Conservation (phyloP, 2,113 vertebrate species). For the Heterotis niloticus region DNA sequence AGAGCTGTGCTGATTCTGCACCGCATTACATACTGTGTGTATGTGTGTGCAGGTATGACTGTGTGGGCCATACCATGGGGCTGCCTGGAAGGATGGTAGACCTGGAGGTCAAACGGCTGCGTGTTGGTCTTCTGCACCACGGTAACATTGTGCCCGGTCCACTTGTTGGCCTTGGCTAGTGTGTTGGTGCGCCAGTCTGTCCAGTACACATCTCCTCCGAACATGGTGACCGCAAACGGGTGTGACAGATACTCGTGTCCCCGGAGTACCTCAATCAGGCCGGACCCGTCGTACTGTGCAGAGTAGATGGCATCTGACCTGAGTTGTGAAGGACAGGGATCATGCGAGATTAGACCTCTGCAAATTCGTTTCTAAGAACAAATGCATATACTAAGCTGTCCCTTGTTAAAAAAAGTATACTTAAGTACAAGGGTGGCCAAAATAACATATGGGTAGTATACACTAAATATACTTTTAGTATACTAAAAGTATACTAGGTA, state of each 20-base stretch:
- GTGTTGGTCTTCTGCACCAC: constrained; percentile 96
- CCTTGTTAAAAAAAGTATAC: too few species aligned
- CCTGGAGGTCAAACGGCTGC: constrained; percentile 93
- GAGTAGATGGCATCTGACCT: constrained; percentile 97
- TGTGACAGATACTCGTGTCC: constrained; percentile 70
- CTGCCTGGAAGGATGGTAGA: constrained; percentile 92
- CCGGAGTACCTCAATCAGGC: constrained; percentile 90
- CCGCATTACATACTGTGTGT: too few species aligned
- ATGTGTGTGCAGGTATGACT: too few species aligned
- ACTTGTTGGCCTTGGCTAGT: constrained; percentile 94
- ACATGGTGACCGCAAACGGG: constrained; percentile 82
- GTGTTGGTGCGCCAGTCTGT: constrained; percentile 98
- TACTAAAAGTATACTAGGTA: too few species aligned
- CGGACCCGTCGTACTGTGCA: constrained; percentile 88
- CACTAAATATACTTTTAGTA: too few species aligned
- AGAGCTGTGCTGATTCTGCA: too few species aligned
- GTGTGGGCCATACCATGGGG: constrained; percentile 74
- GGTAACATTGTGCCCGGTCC: constrained; percentile 92
- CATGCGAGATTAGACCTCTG: not conserved
- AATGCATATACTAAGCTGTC: too few species aligned
- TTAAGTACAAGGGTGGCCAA: too few species aligned
- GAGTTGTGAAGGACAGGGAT: not conserved
- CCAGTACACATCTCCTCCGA: constrained; percentile 95
- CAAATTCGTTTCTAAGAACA: not conserved
- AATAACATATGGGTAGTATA: too few species aligned